Conservation (phyloP, 2,888 invertebrate species). For the Meteorus colon region DNA sequence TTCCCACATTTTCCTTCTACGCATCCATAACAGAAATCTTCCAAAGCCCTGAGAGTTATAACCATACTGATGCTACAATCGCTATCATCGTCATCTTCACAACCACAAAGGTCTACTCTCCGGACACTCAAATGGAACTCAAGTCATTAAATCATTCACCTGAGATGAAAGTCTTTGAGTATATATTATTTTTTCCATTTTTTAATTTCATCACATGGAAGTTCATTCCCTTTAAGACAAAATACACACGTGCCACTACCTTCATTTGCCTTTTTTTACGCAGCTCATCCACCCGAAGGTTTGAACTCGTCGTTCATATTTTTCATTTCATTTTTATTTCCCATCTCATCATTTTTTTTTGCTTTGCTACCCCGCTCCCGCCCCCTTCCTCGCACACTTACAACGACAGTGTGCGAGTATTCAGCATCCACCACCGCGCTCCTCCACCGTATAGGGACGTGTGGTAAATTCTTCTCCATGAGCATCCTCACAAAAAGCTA, state of each 20-base stretch:
- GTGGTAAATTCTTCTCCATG: constrained; percentile 22
- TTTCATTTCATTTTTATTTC: constrained; percentile 3
- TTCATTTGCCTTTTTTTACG: not conserved
- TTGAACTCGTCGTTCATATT: constrained; percentile 13
- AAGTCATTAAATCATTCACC: not conserved
- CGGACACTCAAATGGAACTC: not conserved
- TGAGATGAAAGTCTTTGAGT: not conserved
- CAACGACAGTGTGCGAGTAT: not conserved
- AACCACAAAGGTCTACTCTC: not conserved
- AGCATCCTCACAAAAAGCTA: constrained; percentile 37
- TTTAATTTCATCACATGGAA: not conserved
- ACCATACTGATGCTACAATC: not conserved
- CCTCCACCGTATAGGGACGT: constrained; percentile 42
- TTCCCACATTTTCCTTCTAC: not conserved
- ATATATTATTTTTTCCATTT: not conserved
- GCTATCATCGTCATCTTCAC: not conserved
- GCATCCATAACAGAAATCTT: not conserved
- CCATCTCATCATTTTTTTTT: not conserved
- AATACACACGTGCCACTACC: constrained; percentile 19
- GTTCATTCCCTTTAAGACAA: not conserved
- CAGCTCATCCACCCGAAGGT: not conserved
- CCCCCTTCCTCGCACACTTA: not conserved
- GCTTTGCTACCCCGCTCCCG: not conserved
- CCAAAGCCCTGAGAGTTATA: constrained; percentile 22
- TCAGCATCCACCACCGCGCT: not conserved